Evolutionary conservation across 2,113 vertebrate species (phyloP).

Genomic region (Acinonyx jubatus): DNA sequence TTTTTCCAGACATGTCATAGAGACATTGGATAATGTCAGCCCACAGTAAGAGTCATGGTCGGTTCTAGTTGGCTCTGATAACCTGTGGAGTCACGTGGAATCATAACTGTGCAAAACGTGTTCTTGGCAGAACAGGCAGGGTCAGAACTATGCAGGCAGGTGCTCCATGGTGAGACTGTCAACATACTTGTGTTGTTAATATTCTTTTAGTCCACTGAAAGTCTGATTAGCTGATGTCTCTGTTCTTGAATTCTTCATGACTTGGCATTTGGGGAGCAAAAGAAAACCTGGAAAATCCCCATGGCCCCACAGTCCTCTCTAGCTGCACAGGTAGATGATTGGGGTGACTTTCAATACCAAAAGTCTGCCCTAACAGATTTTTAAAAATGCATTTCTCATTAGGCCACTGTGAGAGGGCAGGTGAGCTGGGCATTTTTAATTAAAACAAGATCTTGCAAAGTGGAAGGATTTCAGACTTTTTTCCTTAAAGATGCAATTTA

Average conservation of each 20-base stretch:
- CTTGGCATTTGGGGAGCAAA: not conserved
- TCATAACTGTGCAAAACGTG: not conserved
- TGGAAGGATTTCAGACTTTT: not conserved
- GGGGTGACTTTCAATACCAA: not conserved
- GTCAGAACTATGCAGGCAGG: not conserved
- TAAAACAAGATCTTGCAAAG: not conserved
- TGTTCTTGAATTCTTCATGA: constrained; percentile 26
- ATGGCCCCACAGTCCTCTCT: not conserved
- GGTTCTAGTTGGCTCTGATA: not conserved
- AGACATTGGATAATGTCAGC: not conserved
- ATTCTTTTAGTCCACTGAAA: not conserved
- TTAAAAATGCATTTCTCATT: not conserved
- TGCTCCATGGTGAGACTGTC: not conserved
- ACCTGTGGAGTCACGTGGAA: not conserved
- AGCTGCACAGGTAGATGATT: not conserved
- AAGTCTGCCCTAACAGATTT: not conserved
- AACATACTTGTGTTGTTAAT: not conserved
- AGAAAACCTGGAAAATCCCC: constrained; percentile 12
- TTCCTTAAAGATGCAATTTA: not conserved
- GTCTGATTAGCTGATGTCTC: not conserved
- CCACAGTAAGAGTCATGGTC: not conserved
- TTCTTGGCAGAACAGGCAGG: not conserved
- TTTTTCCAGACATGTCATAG: not conserved
- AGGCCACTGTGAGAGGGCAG: not conserved
- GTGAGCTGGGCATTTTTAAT: constrained; percentile 4